Percentiles rank a stretch among this genome's conserved stretches.
phyloP scores from a whole-genome alignment of 2,797 vertebrate genomes.

The Paramormyrops hopkinsi region DNA sequence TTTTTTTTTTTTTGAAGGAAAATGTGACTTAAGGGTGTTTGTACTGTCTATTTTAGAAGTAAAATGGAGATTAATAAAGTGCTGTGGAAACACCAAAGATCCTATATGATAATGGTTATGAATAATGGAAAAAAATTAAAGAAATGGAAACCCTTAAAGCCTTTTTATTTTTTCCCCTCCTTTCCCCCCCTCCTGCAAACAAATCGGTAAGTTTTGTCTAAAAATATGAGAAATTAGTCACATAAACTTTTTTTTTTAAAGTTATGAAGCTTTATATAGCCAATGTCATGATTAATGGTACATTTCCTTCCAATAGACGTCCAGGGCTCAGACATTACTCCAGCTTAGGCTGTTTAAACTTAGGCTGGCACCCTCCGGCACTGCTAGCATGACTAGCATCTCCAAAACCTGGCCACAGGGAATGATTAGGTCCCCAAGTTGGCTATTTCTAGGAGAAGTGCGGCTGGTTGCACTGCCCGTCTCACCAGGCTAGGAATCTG shows the following conservation, averaged over 20 bases:
- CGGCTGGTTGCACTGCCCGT: not conserved
- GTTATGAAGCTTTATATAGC: not conserved
- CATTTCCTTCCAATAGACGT: not conserved
- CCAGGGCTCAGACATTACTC: not conserved
- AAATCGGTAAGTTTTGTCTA: not conserved
- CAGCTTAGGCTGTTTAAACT: not conserved
- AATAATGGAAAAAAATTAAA: constrained; percentile 23
- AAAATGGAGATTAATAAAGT: constrained; percentile 42
- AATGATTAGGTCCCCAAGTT: not conserved
- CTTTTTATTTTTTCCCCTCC: not conserved
- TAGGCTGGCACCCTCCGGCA: not conserved
- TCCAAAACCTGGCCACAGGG: not conserved
- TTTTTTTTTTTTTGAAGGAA: constrained; percentile 22
- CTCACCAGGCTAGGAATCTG: not conserved
- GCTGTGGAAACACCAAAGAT: constrained; percentile 50
- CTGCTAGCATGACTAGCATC: not conserved
- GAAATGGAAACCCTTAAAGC: constrained; percentile 16
- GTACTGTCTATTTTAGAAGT: constrained; percentile 36
- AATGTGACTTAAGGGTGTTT: constrained; percentile 39
- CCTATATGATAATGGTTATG: constrained; percentile 38
- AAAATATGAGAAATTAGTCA: not conserved
- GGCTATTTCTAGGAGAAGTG: not conserved
- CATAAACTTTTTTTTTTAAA: not conserved
- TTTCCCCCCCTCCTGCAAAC: not conserved
- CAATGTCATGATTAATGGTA: not conserved